These are phyloP conservation scores for Campaea margaritaria DNA, from an alignment of 2,888 invertebrate species.

Conservation along the genomic window DNA sequence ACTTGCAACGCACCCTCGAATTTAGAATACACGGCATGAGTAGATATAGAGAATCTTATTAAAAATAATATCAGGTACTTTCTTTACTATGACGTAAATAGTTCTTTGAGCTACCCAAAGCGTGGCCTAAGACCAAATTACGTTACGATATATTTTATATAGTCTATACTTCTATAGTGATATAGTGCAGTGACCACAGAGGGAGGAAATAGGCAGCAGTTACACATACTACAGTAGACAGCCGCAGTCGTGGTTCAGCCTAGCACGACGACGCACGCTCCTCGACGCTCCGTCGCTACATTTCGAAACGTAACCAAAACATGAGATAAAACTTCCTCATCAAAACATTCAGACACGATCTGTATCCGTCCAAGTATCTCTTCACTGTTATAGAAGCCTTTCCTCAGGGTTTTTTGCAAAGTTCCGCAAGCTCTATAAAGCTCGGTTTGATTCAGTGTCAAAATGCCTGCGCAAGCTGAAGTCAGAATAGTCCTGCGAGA, in stretches of 20 bases:
- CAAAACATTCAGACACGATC: slow-evolving; percentile 12
- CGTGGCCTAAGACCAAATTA: slow-evolving; percentile 8
- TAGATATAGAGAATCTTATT: neutral
- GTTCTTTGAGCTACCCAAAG: slow-evolving; percentile 3
- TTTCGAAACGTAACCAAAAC: slow-evolving; percentile 40
- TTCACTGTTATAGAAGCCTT: neutral
- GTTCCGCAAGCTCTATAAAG: slow-evolving; percentile 31
- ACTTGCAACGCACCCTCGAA: slow-evolving; percentile 2
- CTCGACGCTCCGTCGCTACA: slow-evolving; percentile 17
- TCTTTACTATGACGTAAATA: slow-evolving; percentile 14
- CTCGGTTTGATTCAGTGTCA: slow-evolving; percentile 35
- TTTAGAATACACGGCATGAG: neutral
- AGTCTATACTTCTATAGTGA: neutral
- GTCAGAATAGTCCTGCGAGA: slow-evolving; percentile 69
- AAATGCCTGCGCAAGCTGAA: slow-evolving; percentile 76
- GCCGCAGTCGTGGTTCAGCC: slow-evolving; percentile 47
- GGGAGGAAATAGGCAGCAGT: slow-evolving; percentile 6
- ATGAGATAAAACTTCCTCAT: slow-evolving; percentile 48
- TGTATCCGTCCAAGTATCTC: neutral
- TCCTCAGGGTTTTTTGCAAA: slow-evolving; percentile 16
- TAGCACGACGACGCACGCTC: slow-evolving; percentile 43
- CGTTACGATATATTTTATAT: neutral
- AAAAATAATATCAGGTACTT: slow-evolving; percentile 12
- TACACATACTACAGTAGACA: slow-evolving; percentile 5
- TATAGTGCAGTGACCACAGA: slow-evolving; percentile 8